A percentile compares a stretch with the other conserved stretches of the same genome.
phyloP scores from a whole-genome alignment of 35 echinoderm and acorn worm species.

The Holothuria glaberrima region DNA sequence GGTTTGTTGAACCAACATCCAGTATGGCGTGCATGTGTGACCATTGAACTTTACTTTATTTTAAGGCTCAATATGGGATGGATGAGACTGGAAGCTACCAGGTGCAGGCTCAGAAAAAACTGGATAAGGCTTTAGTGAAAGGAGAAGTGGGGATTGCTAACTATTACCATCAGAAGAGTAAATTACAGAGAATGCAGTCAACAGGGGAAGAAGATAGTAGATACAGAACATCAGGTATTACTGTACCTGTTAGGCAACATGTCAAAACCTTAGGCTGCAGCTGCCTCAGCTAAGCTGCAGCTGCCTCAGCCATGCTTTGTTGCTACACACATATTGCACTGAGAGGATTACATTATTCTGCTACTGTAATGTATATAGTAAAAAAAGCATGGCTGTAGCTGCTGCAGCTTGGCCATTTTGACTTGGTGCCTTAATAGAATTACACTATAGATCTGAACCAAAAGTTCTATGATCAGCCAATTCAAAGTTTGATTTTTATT shows the following conservation, averaged over 20 bases:
- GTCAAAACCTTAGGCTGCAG: not conserved
- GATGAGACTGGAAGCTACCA: conserved; percentile 73
- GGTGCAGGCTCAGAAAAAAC: conserved; percentile 67
- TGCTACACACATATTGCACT: too few species aligned
- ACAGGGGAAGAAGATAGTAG: conserved; percentile 74
- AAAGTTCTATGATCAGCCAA: too few species aligned
- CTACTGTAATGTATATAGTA: too few species aligned
- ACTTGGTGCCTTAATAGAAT: too few species aligned
- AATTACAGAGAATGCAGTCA: conserved; percentile 35
- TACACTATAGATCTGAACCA: too few species aligned
- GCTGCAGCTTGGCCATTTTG: too few species aligned
- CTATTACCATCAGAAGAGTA: conserved; percentile 70
- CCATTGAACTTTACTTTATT: not conserved
- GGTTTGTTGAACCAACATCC: too few species aligned
- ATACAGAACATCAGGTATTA: conserved; percentile 78
- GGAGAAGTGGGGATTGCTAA: conserved; percentile 79
- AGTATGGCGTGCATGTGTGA: not conserved
- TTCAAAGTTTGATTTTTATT: too few species aligned
- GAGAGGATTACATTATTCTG: too few species aligned
- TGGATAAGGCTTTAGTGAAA: conserved; percentile 59
- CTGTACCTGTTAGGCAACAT: not conserved
- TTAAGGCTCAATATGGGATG: conserved; percentile 83
- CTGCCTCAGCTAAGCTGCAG: not conserved
- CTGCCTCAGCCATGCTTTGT: too few species aligned
- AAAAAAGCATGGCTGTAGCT: too few species aligned